These are phyloP conservation scores for Apostichopus parvimensis DNA, from an alignment of 35 echinoderm and acorn worm species.

Conservation along the genomic window DNA sequence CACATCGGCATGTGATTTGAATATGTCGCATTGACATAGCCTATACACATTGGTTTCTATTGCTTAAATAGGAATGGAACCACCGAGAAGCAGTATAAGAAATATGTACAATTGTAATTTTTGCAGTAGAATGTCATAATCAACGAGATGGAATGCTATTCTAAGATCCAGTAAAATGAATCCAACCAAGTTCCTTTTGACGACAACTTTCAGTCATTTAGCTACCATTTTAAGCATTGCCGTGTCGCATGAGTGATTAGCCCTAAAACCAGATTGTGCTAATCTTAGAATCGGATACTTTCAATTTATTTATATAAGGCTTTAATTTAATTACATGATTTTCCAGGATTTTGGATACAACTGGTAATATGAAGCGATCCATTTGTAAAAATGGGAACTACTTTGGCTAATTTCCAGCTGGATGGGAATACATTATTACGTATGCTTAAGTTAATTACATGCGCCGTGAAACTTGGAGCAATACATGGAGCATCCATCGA, in stretches of 20 bases:
- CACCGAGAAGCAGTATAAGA: neutral
- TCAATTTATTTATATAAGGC: too few relatives aligned
- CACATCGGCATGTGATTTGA: neutral
- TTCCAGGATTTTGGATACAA: too few relatives aligned
- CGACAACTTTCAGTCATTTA: neutral
- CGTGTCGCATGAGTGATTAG: constrained; percentile 21
- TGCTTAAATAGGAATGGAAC: neutral
- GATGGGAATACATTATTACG: too few relatives aligned
- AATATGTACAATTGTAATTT: neutral
- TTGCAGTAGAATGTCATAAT: neutral
- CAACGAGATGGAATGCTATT: neutral
- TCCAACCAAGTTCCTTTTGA: neutral
- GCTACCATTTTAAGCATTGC: neutral
- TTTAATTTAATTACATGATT: too few relatives aligned
- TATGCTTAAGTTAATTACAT: too few relatives aligned
- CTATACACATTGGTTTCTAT: constrained; percentile 12
- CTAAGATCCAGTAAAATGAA: neutral
- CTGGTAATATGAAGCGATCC: too few relatives aligned
- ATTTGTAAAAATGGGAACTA: too few relatives aligned
- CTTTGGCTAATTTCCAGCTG: too few relatives aligned
- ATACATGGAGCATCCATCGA: too few relatives aligned
- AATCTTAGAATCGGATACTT: too few relatives aligned
- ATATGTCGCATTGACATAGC: neutral
- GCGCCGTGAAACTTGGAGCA: too few relatives aligned
- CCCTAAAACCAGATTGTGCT: neutral